phyloP scores from a whole-genome alignment of 2,113 vertebrate species.

The Cepphus grylle region DNA sequence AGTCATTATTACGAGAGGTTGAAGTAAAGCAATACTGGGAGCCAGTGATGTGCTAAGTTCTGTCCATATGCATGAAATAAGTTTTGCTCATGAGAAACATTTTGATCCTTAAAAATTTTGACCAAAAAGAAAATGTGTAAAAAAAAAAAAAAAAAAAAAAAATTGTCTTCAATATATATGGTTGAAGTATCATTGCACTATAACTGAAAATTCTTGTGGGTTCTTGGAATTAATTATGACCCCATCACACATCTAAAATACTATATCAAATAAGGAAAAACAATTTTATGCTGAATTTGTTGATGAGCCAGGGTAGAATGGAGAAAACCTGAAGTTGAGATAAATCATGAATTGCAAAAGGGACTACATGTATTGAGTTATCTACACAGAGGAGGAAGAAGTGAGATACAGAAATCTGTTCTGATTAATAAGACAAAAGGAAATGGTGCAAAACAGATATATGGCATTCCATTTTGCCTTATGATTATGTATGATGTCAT shows the following conservation, averaged over 20 bases:
- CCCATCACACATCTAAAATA: not conserved
- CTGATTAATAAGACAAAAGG: conserved; percentile 67
- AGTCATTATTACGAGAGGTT: not conserved
- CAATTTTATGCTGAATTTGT: not conserved
- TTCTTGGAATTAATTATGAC: not conserved
- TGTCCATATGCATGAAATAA: accelerated
- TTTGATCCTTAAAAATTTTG: not conserved
- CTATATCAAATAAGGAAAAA: not conserved
- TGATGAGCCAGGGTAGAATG: not conserved
- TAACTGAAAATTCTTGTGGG: not conserved
- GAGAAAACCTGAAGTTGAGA: not conserved
- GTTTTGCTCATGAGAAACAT: not conserved
- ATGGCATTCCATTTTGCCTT: conserved; percentile 62
- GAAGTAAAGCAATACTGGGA: not conserved
- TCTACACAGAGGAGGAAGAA: conserved; percentile 41
- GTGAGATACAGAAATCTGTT: conserved; percentile 47
- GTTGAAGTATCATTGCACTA: not conserved
- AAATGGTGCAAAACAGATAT: conserved; percentile 65
- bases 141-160: too few species aligned
- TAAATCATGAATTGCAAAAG: not conserved
- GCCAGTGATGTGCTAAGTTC: not conserved
- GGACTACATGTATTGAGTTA: not conserved
- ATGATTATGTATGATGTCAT: conserved; percentile 43
- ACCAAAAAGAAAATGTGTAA: not conserved
- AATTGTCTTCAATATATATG: not conserved